Conservation (phyloP, 2,113 vertebrate genomes). For the Origma solitaria region DNA sequence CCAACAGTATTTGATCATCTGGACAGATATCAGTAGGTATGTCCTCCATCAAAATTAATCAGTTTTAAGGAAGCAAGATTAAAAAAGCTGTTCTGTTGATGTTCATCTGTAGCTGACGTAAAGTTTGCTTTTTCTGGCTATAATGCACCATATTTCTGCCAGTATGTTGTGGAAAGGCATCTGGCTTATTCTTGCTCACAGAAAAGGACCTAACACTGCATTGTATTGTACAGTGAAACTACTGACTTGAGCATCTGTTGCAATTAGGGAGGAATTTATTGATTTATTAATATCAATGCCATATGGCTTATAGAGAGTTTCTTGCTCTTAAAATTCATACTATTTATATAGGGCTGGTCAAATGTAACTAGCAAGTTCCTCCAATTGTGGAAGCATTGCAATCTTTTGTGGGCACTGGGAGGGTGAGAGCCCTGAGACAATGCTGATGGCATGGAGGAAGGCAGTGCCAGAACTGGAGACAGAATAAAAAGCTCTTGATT, state of each 20-base stretch:
- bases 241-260: conserved; percentile 29
- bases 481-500: not conserved
- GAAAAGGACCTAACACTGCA: not conserved
- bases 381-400: not conserved
- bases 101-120: not conserved
- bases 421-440: not conserved
- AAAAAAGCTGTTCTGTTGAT: not conserved
- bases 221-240: not conserved
- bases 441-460: not conserved
- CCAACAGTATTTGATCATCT: conserved; percentile 8
- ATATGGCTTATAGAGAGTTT: not conserved
- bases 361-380: not conserved
- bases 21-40: not conserved
- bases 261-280: not conserved
- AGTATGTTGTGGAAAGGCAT: not conserved
- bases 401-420: not conserved
- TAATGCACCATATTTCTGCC: conserved; percentile 29
- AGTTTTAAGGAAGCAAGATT: not conserved
- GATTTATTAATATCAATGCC: not conserved
- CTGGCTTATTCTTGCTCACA: conserved; percentile 25
- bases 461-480: not conserved
- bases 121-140: conserved; percentile 24
- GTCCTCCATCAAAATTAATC: not conserved
- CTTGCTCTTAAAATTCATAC: not conserved
- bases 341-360: not conserved